Base-by-base conservation (phyloP, 1,140 invertebrate genomes). In the Megathymus violae region DNA sequence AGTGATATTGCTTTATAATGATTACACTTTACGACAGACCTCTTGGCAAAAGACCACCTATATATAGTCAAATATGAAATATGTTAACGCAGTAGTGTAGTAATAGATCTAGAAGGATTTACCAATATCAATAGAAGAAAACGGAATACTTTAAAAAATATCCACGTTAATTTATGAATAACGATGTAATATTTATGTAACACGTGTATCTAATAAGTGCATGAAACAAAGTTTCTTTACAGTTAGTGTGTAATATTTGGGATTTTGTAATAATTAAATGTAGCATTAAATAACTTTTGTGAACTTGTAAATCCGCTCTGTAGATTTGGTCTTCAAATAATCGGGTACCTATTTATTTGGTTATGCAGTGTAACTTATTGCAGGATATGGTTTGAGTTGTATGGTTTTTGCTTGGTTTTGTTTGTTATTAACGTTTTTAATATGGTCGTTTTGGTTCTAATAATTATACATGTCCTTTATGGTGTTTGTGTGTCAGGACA, bases 381-480 rank as follows among this genome's bases (percentile, higher is more conserved):
- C 56, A 66, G 63, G 43, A 63, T 62, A 64, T 71, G 61, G 68
- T 69, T 70, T 78, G 76, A 68, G 80, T 74, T 77, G 71, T 72
- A 64, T 75, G 70, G 71, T 72, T 80, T 85, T 81, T 48, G 78
- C 81, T 85, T 82, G 75, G 64, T 73, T 79, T 83, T 78, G 72
- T 78, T 85, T 82, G 71, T 82, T 81, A 77, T 78, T 85, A 87
- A 88, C 81, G 82, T 87, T 85, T 84, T 84, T 69, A 67, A 54
- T 72, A 69, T 80, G 69, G 69, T 72, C 69, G 67, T 75, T 79
- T 83, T 79, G 74, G 77, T 84, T 80, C 73, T 80, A 68, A 66
- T 64, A 64, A 67, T 51, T 63, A 76, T 81, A 64, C 65, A 70
- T 74, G 67, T 27, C 71, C 65, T 67, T 61, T 76, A 64, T 74